Evolutionary conservation across 1,140 invertebrate species (phyloP).

Genomic region (Caenorhabditis inopinata): DNA sequence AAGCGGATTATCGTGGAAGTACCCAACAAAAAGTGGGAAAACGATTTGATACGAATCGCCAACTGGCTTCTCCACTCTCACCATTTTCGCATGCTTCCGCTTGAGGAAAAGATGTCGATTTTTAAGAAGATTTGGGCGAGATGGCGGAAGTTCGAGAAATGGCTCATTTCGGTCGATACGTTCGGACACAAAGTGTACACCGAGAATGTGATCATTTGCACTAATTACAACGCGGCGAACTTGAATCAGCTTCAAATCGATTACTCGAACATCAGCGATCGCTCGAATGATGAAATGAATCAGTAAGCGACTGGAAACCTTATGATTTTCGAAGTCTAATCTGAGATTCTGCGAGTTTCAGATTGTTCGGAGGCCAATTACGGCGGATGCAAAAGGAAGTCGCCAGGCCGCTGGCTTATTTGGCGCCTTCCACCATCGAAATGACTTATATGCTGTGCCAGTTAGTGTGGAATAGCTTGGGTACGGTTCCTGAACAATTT

Average conservation of each 20-base stretch:
- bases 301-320: neutral
- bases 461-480: slow-evolving; percentile 12
- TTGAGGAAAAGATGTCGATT: slow-evolving; percentile 6
- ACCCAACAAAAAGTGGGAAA: slow-evolving; percentile 2
- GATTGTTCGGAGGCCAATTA: neutral
- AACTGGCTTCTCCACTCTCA: slow-evolving; percentile 12
- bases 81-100: neutral
- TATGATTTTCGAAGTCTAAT: no score
- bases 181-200: slow-evolving; percentile 11
- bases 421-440: neutral
- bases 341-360: no score
- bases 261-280: slow-evolving; percentile 2
- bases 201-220: slow-evolving; percentile 6
- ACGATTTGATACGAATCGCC: neutral
- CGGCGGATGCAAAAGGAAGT: slow-evolving; percentile 18
- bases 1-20: slow-evolving; percentile 5
- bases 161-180: neutral
- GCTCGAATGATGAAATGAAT: slow-evolving; percentile 10
- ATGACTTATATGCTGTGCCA: slow-evolving; percentile 17
- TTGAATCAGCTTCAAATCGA: slow-evolving; percentile 6
- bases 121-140: slow-evolving; percentile 6
- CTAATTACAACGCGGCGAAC: slow-evolving; percentile 17
- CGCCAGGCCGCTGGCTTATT: neutral
- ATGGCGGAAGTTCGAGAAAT: slow-evolving; percentile 22
- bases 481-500: neutral